Base-by-base conservation (phyloP, 1,140 invertebrate genomes). In the Amphibalanus amphitrite region DNA sequence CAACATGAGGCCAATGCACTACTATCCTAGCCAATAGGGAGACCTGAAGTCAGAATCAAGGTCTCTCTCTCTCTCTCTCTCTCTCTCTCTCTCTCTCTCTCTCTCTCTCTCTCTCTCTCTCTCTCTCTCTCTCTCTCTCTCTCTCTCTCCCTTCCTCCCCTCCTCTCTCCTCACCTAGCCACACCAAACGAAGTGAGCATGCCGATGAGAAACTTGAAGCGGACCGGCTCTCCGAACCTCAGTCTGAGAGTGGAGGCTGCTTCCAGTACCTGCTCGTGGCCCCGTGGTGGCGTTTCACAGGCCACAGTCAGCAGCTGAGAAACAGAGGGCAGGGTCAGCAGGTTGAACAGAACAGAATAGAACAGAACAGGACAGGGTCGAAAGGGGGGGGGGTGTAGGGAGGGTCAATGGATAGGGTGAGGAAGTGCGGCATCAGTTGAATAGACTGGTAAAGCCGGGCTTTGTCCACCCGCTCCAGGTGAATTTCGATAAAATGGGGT, bases 201-300 rank as follows among this genome's bases (percentile, higher is more conserved):
- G 3, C 92, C 92, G 15, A 93, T 88, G 0, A 96, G 84, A 77
- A 96, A 89, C 71, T 93, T 85, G 80, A 95, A 96, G 75, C 93
- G 83, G 4, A 94, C 92, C 0, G 92, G 91, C 78, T 97, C 93
- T 28, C 92, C 93, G 77, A 92, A 93, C 47, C 92, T 84, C 0
- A 97, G 81, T 25, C 93, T 85, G 64, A 96, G 82, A 0, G 92
- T 93, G 0, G 92, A 92, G 71, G 96, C 85, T 0, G 93, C 92
- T 79, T 97, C 93, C 0, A 92, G 90, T 20, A 95, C 90, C 72
- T 89, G 86, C 0, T 85, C 84, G 79, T 92, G 90, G 10, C 91
- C 92, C 8, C 75, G 73, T 20, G 75, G 71, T 1, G 73, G 72
- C 0, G 75, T 72, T 29, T 76, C 74, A 69, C 81, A 77, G 10